Percentiles rank a stretch among this genome's conserved stretches.
Evolutionary conservation across 2,888 invertebrate species (phyloP).

Genomic region (Andrena flavipes): DNA sequence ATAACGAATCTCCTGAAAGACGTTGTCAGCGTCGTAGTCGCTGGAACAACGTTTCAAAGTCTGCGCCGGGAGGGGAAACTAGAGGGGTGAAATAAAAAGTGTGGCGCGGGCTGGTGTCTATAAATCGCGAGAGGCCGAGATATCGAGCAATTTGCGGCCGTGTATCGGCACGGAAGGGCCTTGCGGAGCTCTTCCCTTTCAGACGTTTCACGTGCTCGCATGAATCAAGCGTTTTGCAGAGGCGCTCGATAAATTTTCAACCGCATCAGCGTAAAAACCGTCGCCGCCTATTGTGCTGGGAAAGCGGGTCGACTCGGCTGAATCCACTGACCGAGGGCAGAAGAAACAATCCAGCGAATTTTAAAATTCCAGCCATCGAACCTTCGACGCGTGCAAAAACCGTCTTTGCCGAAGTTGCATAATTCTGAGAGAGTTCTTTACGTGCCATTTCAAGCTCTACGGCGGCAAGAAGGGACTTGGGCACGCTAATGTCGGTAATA

Average conservation of each 20-base stretch:
- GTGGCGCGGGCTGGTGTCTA: neutral
- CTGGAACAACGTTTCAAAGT: neutral
- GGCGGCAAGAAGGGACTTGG: too few relatives aligned
- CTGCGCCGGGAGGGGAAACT: neutral
- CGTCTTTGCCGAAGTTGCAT: neutral
- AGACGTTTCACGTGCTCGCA: conserved; percentile 29
- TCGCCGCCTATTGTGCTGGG: conserved; percentile 54
- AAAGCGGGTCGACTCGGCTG: conserved; percentile 53
- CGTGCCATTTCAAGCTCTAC: too few relatives aligned
- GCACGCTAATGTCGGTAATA: too few relatives aligned
- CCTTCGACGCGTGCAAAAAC: neutral
- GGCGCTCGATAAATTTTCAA: conserved; percentile 69
- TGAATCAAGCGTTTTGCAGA: conserved; percentile 26
- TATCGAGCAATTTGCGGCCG: conserved; percentile 25
- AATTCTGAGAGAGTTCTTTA: too few relatives aligned
- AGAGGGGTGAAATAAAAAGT: neutral
- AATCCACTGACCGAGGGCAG: conserved; percentile 16
- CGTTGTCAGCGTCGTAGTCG: neutral
- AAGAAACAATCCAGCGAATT: conserved; percentile 16
- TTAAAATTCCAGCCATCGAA: neutral
- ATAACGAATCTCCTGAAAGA: conserved; percentile 14
- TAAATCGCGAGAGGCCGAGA: conserved; percentile 23
- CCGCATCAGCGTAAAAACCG: conserved; percentile 64
- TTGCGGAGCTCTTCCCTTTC: conserved; percentile 35
- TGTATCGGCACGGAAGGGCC: conserved; percentile 16